These are phyloP conservation scores for Psittacus erithacus DNA, from an alignment of 2,113 vertebrate species.

Conservation along the genomic window DNA sequence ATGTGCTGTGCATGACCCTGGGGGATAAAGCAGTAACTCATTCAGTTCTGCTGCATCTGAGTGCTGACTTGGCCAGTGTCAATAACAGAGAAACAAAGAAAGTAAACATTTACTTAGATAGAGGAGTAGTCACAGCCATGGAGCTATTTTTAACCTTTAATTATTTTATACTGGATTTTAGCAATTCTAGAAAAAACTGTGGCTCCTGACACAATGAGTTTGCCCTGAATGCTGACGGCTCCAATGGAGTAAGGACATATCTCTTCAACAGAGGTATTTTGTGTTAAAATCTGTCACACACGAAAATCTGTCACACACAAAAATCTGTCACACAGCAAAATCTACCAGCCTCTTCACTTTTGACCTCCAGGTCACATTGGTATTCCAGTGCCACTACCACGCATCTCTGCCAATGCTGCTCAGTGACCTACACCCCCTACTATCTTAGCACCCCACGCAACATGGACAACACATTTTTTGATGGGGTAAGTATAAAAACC, in stretches of 20 bases:
- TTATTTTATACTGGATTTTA: slow-evolving; percentile 1
- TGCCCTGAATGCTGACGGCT: neutral
- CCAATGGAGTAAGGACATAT: neutral
- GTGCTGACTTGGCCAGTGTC: neutral
- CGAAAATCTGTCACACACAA: neutral
- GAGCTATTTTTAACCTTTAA: slow-evolving; percentile 22
- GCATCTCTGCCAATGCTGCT: neutral
- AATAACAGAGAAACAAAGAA: neutral
- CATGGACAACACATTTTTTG: neutral
- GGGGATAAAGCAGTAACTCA: neutral
- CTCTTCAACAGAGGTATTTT: neutral
- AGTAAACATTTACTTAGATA: slow-evolving; percentile 5
- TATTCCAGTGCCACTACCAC: neutral
- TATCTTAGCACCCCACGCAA: neutral
- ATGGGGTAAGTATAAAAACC: neutral
- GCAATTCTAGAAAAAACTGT: neutral
- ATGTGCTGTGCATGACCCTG: neutral
- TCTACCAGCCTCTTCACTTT: neutral
- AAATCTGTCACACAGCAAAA: neutral
- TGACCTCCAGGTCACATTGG: neutral
- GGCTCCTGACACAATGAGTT: neutral
- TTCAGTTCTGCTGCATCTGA: neutral
- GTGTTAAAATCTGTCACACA: neutral
- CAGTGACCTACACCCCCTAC: neutral
- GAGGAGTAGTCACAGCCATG: neutral